These are phyloP conservation scores for Martes martes DNA, from an alignment of 2,113 vertebrate genomes.

Conservation along the genomic window DNA sequence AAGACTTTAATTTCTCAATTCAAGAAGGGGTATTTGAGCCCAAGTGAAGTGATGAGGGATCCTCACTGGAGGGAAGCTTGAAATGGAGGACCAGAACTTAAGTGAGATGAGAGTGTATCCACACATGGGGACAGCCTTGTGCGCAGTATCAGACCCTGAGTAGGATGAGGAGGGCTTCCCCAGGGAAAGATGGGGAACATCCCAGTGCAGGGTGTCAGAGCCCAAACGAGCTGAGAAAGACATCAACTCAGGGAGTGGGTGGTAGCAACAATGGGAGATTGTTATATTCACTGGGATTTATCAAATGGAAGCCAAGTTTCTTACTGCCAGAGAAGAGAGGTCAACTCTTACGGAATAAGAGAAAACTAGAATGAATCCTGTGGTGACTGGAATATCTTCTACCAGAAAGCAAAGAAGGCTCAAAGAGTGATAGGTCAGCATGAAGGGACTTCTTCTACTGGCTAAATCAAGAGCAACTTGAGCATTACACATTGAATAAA, in stretches of 20 bases:
- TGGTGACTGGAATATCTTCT: not conserved
- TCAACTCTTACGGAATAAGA: not conserved
- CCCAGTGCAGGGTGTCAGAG: not conserved
- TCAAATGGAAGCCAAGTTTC: not conserved
- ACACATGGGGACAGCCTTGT: not conserved
- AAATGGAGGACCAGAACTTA: not conserved
- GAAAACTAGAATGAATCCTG: not conserved
- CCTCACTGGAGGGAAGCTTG: not conserved
- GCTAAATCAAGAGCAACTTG: not conserved
- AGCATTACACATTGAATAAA: not conserved
- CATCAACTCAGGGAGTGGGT: not conserved
- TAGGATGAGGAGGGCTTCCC: not conserved
- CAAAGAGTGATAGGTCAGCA: not conserved
- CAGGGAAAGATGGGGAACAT: rapidly evolving
- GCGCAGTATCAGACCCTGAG: not conserved
- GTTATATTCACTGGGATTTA: not conserved
- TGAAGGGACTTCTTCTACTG: not conserved
- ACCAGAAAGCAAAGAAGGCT: not conserved
- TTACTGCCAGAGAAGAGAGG: not conserved
- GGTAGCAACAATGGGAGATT: not conserved
- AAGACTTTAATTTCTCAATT: not conserved
- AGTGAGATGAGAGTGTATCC: not conserved
- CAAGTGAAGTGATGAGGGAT: not conserved
- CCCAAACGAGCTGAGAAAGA: not conserved
- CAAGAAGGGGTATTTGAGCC: not conserved